Evolutionary conservation across 2,113 vertebrate species (phyloP), one percentile per base, ranked within the genome.

Genomic region (Chamaetylas fuelleborni): DNA sequence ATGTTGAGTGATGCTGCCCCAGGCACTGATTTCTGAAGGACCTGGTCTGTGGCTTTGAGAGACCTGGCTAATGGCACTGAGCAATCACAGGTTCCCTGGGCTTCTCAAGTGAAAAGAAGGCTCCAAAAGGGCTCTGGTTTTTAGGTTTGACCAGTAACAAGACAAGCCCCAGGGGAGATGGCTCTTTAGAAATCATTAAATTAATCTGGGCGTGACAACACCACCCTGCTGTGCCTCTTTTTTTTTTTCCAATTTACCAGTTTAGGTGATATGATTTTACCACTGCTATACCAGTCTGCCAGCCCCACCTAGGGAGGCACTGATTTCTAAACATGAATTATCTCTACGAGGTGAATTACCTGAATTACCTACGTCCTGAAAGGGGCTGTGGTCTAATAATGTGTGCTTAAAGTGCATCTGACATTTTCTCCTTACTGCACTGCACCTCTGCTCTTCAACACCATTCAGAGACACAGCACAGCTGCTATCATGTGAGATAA

Each of bases 331-430:
- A 28, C 4, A 34, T 18, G 9, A 80, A 43, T 2, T 5, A 5
- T 19, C 40, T 33, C 12, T 77, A 1, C 28, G 65, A 86, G 1
- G 3, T 4, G 7, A 65, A 67, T 64, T 54, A 78, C 14, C 20
- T 5, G 8, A 66, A 53, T 62, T 65, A 82, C 11, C 33, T 33
- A 26, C 5, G 7, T 9, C 26, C 6, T 70, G 38, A 61, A 57
- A 47, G 18, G 14, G 11, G 13, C 29, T 66, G 34, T 34, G 57
- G 6, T 29, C 25, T 29, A 77, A 67, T 9, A 31, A 54, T 1
- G 20, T 2, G 2, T 33, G 19, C 5, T 71, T 9, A 47, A 62
- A 11, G 3, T 11, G 23, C 3, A 1, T 70, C 45, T 45, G 36
- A 12, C 14, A 4, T 76, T 45, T 83, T 60, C 19, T 25, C 28